Conservation (phyloP, 2,888 invertebrate species). For the Epistrophe grossulariae region DNA sequence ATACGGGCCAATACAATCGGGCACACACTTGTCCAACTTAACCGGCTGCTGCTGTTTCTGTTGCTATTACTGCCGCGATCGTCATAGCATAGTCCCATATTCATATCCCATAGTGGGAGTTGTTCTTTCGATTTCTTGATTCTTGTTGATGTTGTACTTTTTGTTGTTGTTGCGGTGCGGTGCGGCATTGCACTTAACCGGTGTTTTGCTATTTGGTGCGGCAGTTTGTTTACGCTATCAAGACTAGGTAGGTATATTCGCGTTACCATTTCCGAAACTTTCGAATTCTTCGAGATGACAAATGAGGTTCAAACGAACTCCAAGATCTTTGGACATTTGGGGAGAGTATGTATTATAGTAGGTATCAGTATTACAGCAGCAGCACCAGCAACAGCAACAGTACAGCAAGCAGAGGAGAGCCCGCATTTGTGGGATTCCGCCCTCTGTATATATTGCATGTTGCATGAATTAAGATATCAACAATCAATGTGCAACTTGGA, state of each 20-base stretch:
- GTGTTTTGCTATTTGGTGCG: conserved; percentile 19
- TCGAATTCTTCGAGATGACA: conserved; percentile 75
- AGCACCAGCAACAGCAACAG: neutral
- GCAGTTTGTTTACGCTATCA: conserved; percentile 69
- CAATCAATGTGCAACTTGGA: conserved; percentile 71
- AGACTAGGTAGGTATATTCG: conserved; percentile 22
- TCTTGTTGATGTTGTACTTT: conserved; percentile 15
- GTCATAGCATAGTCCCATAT: neutral
- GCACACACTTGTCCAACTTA: conserved; percentile 69
- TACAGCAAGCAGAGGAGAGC: conserved; percentile 12
- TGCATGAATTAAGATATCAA: conserved; percentile 73
- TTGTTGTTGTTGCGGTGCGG: conserved; percentile 15
- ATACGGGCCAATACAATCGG: conserved; percentile 71
- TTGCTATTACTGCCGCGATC: neutral
- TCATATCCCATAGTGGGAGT: conserved; percentile 56
- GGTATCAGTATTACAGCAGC: conserved; percentile 20
- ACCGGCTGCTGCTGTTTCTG: conserved; percentile 51
- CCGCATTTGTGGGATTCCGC: conserved; percentile 74
- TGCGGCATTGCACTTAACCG: conserved; percentile 38
- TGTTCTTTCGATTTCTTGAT: conserved; percentile 21
- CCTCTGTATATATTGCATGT: conserved; percentile 56
- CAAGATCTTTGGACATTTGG: conserved; percentile 40
- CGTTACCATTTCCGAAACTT: conserved; percentile 75
- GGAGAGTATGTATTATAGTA: conserved; percentile 34
- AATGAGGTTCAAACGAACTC: conserved; percentile 62